phyloP scores from a whole-genome alignment of 1,140 invertebrate genomes.

The Lucilia cuprina region DNA sequence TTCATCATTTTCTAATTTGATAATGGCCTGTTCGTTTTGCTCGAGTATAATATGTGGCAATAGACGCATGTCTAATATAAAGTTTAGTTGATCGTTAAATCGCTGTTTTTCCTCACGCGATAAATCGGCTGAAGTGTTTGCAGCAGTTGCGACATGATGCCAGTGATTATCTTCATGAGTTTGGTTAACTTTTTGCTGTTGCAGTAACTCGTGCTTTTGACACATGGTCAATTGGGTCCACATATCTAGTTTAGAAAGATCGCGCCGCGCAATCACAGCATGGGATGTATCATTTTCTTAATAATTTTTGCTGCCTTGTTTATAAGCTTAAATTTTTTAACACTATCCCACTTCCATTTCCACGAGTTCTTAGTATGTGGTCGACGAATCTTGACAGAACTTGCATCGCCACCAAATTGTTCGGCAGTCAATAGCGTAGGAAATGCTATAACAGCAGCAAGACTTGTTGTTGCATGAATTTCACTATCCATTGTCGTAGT shows the following conservation, averaged over 20 bases:
- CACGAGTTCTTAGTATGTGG: constrained; percentile 64
- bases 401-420: constrained; percentile 65
- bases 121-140: neutral
- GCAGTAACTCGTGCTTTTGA: constrained; percentile 69
- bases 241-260: constrained; percentile 81
- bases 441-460: constrained; percentile 65
- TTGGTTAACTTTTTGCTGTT: constrained; percentile 22
- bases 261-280: constrained; percentile 66
- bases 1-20: constrained; percentile 51
- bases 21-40: constrained; percentile 61
- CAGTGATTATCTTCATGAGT: neutral
- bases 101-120: constrained; percentile 62
- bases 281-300: constrained; percentile 64
- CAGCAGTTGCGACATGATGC: constrained; percentile 19
- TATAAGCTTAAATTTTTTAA: constrained; percentile 65
- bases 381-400: constrained; percentile 64
- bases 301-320: constrained; percentile 65
- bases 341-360: constrained; percentile 70
- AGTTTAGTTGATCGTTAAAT: constrained; percentile 69
- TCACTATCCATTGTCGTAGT: constrained; percentile 37
- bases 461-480: constrained; percentile 46
- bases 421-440: constrained; percentile 67
- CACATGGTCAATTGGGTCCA: constrained; percentile 79
- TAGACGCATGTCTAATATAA: constrained; percentile 69
- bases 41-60: constrained; percentile 64